phyloP scores from a whole-genome alignment of 2,797 vertebrate genomes.

The Phataginus tetradactyla region DNA sequence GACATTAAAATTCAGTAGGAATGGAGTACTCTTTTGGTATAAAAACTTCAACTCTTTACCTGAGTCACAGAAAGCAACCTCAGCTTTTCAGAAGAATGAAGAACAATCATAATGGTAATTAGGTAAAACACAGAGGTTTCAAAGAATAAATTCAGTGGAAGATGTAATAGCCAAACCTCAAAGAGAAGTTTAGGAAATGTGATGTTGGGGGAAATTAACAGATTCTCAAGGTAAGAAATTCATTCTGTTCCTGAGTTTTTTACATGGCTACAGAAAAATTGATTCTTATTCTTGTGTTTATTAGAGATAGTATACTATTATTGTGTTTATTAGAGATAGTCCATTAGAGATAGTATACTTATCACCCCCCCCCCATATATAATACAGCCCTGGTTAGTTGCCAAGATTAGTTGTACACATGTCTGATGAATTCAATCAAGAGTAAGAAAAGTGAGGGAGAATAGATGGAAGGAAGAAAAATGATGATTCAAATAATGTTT shows the following conservation, averaged over 20 bases:
- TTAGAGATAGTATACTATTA: not conserved
- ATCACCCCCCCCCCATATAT: not conserved
- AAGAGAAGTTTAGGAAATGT: not conserved
- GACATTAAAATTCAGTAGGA: not conserved
- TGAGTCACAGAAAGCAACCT: not conserved
- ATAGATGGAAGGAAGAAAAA: not conserved
- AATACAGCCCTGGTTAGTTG: not conserved
- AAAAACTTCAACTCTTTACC: not conserved
- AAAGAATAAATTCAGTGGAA: not conserved
- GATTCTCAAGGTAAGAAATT: not conserved
- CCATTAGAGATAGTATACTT: not conserved
- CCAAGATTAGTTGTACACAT: not conserved
- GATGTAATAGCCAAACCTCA: not conserved
- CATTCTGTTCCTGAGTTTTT: not conserved
- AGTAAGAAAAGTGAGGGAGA: not conserved
- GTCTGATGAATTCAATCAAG: not conserved
- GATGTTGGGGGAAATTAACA: not conserved
- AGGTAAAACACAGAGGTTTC: not conserved
- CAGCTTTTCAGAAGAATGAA: not conserved
- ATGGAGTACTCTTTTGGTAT: not conserved
- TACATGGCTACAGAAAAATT: not conserved
- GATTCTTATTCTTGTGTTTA: not conserved
- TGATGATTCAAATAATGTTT: not conserved
- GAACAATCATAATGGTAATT: not conserved
- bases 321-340: too few relatives aligned